Conservation (phyloP, 2,888 invertebrate genomes). For the Cacoxenus indagator region DNA sequence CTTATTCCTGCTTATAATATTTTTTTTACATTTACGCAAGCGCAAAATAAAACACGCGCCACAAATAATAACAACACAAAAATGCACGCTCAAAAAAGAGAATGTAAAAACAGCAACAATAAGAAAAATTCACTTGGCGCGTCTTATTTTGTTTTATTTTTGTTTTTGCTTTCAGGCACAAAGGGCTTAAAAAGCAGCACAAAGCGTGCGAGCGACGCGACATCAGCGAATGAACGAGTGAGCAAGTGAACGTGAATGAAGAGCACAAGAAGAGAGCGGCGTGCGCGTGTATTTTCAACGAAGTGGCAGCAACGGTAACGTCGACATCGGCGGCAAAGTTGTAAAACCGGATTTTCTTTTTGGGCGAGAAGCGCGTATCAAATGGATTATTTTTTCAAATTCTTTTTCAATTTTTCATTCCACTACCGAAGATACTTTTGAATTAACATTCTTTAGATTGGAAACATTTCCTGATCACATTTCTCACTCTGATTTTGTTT, state of each 20-base stretch:
- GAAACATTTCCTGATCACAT: too few relatives aligned
- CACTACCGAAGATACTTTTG: too few relatives aligned
- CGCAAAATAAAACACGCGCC: not conserved
- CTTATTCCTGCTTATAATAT: not conserved
- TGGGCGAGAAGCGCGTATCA: constrained; percentile 43
- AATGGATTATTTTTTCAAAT: not conserved
- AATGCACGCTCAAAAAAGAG: not conserved
- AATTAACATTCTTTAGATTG: too few relatives aligned
- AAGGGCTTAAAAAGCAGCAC: too few relatives aligned
- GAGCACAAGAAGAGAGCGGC: constrained; percentile 13
- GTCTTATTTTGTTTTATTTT: constrained; percentile 8
- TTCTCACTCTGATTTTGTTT: too few relatives aligned
- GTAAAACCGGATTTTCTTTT: constrained; percentile 65
- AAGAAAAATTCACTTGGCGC: not conserved
- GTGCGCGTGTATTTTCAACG: too few relatives aligned
- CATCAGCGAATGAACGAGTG: constrained; percentile 6
- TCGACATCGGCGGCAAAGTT: constrained; percentile 45
- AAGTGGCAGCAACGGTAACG: constrained; percentile 27
- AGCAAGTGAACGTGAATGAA: not conserved
- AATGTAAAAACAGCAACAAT: not conserved
- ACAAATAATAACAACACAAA: not conserved
- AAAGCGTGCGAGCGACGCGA: constrained; percentile 21
- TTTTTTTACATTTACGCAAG: not conserved
- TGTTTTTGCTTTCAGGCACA: constrained; percentile 32
- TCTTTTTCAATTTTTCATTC: not conserved